These are phyloP conservation scores for Alcis repandata DNA, from an alignment of 2,888 invertebrate genomes.

Conservation along the genomic window DNA sequence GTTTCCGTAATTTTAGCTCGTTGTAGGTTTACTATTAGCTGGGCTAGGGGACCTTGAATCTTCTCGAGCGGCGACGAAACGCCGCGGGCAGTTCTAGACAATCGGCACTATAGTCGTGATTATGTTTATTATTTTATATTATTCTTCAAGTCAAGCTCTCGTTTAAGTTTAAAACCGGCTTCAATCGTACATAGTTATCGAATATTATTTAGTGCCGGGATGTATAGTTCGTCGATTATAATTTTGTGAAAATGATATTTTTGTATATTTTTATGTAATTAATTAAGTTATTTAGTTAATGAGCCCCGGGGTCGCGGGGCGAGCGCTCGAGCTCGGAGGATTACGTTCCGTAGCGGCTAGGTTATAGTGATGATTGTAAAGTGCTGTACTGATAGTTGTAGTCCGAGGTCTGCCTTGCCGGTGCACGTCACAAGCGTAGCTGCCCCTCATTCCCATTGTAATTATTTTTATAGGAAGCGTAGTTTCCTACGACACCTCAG, in stretches of 20 bases:
- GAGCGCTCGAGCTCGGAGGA: slow-evolving; percentile 58
- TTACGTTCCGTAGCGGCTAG: slow-evolving; percentile 71
- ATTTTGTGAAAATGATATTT: slow-evolving; percentile 86
- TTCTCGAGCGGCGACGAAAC: slow-evolving; percentile 75
- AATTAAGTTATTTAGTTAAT: slow-evolving; percentile 82
- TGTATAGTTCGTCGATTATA: slow-evolving; percentile 84
- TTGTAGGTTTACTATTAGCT: slow-evolving; percentile 85
- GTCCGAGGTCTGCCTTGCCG: slow-evolving; percentile 85
- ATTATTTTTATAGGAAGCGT: slow-evolving; percentile 85
- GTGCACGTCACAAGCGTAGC: slow-evolving; percentile 84
- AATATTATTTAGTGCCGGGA: slow-evolving; percentile 82
- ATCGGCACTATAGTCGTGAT: slow-evolving; percentile 86
- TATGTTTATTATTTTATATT: slow-evolving; percentile 78
- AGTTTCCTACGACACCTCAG: slow-evolving; percentile 85
- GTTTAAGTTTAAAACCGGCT: slow-evolving; percentile 84
- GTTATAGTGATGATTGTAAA: slow-evolving; percentile 86
- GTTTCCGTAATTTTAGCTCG: slow-evolving; percentile 83
- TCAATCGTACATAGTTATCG: slow-evolving; percentile 84
- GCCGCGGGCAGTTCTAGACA: slow-evolving; percentile 84
- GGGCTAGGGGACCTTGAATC: slow-evolving; percentile 87
- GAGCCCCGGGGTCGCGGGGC: slow-evolving; percentile 66
- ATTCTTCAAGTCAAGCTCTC: slow-evolving; percentile 84
- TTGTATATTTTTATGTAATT: slow-evolving; percentile 86
- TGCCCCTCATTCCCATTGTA: slow-evolving; percentile 85
- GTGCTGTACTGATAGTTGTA: slow-evolving; percentile 84